phyloP scores from a whole-genome alignment of 2,797 vertebrate genomes.

The Chelon labrosus region DNA sequence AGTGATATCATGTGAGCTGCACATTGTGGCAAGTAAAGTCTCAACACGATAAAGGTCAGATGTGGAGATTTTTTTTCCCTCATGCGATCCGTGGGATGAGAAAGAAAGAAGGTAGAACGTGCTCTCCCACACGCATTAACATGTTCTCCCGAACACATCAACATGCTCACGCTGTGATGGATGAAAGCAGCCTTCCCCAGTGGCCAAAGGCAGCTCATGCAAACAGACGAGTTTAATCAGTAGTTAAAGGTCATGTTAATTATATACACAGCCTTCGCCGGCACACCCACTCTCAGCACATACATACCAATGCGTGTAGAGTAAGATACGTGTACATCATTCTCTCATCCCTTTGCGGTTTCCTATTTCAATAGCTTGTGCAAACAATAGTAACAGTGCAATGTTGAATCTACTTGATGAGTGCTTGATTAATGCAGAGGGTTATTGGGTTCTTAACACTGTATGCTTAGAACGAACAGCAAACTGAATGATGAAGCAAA shows the following conservation, averaged over 20 bases:
- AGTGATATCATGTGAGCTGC: not conserved
- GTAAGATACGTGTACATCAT: not conserved
- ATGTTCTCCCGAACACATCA: not conserved
- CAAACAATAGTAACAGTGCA: not conserved
- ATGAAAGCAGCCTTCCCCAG: slow-evolving; percentile 38
- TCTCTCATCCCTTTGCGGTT: not conserved
- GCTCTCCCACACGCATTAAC: not conserved
- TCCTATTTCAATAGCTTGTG: not conserved
- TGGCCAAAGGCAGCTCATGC: slow-evolving; percentile 34
- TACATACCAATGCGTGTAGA: not conserved
- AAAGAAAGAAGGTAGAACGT: not conserved
- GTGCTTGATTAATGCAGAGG: not conserved
- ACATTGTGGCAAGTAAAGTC: not conserved
- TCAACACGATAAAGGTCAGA: not conserved
- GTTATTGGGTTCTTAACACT: not conserved
- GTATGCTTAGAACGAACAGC: not conserved
- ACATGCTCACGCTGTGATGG: slow-evolving; percentile 29
- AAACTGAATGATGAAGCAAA: too few relatives aligned
- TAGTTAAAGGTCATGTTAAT: slow-evolving; percentile 65
- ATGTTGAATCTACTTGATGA: not conserved
- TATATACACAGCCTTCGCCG: slow-evolving; percentile 12
- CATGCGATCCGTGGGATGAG: slow-evolving; percentile 10
- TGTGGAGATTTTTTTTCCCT: not conserved
- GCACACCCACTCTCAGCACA: not conserved
- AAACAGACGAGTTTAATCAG: slow-evolving; percentile 56